These are phyloP conservation scores for Parnassius orleans DNA, from an alignment of 2,888 invertebrate species.

Conservation along the genomic window DNA sequence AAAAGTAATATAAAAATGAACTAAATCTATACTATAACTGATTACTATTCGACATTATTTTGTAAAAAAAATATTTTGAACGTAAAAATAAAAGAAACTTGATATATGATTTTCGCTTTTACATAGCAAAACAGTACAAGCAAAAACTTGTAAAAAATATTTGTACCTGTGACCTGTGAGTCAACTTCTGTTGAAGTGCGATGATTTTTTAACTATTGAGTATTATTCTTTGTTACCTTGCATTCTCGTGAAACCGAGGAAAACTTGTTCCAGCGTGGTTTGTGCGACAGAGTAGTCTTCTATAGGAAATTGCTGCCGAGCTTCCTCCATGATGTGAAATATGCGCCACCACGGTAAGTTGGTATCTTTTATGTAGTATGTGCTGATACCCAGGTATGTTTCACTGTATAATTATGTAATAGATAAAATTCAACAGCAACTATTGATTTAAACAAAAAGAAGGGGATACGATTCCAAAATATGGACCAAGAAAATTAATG, in stretches of 20 bases:
- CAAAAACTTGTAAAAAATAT: too few relatives aligned
- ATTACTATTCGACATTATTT: background rate
- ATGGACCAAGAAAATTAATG: too few relatives aligned
- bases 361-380: conserved; percentile 83
- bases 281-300: conserved; percentile 91
- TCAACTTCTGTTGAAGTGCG: too few relatives aligned
- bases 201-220: background rate
- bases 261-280: conserved; percentile 90
- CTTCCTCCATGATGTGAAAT: conserved; percentile 84
- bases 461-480: too few relatives aligned
- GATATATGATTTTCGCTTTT: too few relatives aligned
- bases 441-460: too few relatives aligned
- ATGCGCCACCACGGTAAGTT: conserved; percentile 84
- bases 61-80: background rate
- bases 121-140: too few relatives aligned
- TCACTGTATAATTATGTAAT: conserved; percentile 70
- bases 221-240: conserved; percentile 37
- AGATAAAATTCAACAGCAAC: too few relatives aligned
- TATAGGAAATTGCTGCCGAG: conserved; percentile 78
- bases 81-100: background rate
- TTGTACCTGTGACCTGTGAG: too few relatives aligned
- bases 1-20: background rate
- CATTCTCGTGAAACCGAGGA: conserved; percentile 81
- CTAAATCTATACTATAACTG: background rate
- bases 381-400: conserved; percentile 85